Evolutionary conservation across 2,888 invertebrate genomes (phyloP).

Genomic region (Branchellion lobata): DNA sequence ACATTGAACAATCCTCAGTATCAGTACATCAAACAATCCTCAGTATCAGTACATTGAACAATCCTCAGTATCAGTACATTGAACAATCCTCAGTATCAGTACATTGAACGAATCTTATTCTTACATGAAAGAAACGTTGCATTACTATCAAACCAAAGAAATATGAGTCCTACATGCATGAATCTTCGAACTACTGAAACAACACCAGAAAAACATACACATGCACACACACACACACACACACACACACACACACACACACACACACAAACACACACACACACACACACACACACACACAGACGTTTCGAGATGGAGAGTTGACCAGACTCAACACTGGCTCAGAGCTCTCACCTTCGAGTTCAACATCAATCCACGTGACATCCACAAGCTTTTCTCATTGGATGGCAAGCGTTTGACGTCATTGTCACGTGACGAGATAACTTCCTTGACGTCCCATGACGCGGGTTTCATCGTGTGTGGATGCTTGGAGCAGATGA

Average conservation of each 20-base stretch:
- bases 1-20: no score
- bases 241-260: not conserved
- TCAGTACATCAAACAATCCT: no score
- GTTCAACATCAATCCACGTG: conserved; percentile 41
- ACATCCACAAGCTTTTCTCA: conserved; percentile 38
- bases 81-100: no score
- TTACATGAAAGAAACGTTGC: no score
- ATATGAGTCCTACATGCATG: no score
- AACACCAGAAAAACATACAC: not conserved
- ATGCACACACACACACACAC: not conserved
- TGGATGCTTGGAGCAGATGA: conserved; percentile 26
- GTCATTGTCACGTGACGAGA: conserved; percentile 35
- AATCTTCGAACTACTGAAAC: no score
- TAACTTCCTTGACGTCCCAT: conserved; percentile 27
- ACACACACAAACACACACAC: not conserved
- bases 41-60: no score
- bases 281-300: not conserved
- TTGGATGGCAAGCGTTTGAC: conserved; percentile 41
- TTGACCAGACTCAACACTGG: conserved; percentile 42
- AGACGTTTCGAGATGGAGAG: conserved; percentile 36
- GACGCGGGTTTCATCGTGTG: not conserved
- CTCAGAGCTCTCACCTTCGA: conserved; percentile 32
- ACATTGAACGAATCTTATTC: no score
- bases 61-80: no score
- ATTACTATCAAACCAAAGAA: no score